Conservation (phyloP, 2,888 invertebrate species). For the Stenolophus ochropezus region DNA sequence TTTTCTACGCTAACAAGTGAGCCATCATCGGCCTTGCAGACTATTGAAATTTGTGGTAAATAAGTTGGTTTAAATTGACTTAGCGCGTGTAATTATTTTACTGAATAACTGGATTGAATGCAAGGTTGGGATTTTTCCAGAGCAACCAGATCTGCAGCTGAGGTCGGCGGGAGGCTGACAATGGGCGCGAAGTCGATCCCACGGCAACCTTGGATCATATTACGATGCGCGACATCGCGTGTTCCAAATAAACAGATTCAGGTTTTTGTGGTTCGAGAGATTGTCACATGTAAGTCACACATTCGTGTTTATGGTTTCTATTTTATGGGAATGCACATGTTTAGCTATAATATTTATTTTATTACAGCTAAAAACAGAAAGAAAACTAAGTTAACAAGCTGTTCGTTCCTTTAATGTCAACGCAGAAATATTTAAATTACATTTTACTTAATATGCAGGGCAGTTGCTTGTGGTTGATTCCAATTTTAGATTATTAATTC, state of each 20-base stretch:
- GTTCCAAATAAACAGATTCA: slow-evolving; percentile 13
- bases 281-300: not conserved
- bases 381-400: no score
- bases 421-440: no score
- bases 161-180: not conserved
- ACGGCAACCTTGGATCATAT: slow-evolving; percentile 33
- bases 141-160: slow-evolving; percentile 5
- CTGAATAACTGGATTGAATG: not conserved
- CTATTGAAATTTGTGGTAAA: no score
- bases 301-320: not conserved
- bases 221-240: slow-evolving; percentile 12
- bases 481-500: no score
- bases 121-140: not conserved
- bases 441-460: no score
- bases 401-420: no score
- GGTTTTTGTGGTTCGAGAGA: slow-evolving; percentile 17
- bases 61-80: not conserved
- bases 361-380: not conserved
- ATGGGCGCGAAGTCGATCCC: slow-evolving; percentile 8
- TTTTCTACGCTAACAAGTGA: no score
- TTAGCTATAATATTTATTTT: not conserved
- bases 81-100: slow-evolving; percentile 15
- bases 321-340: not conserved
- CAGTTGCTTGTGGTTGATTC: no score
- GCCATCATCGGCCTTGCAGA: no score